Conservation (phyloP, 1,140 invertebrate species). For the Hycleus phaleratus region DNA sequence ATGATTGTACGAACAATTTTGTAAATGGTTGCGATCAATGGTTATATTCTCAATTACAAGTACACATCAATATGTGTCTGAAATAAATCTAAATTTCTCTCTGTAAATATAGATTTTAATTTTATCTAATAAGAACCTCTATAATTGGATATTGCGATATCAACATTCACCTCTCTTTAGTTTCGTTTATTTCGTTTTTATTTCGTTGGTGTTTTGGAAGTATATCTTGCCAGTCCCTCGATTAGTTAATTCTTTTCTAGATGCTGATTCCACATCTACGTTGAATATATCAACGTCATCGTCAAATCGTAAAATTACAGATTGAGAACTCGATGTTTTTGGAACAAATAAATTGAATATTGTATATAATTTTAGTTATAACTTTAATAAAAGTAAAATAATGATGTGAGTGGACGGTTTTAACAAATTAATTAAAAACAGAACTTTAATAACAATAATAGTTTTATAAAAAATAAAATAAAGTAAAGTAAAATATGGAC, state of each 20-base stretch:
- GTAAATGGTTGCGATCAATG: too few species aligned
- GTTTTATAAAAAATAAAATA: slow-evolving; percentile 2
- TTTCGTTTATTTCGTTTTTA: not conserved
- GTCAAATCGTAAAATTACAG: slow-evolving; percentile 1
- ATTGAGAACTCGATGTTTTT: slow-evolving; percentile 3
- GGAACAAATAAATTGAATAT: not conserved
- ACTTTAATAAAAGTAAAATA: not conserved
- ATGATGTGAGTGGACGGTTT: slow-evolving; percentile 11
- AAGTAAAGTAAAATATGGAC: slow-evolving; percentile 1
- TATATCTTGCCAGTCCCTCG: slow-evolving; percentile 5
- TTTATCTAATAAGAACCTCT: too few species aligned
- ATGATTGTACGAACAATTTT: too few species aligned
- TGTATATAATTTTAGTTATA: too few species aligned
- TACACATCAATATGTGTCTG: too few species aligned
- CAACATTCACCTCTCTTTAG: not conserved
- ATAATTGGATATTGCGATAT: slow-evolving; percentile 4
- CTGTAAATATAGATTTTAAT: too few species aligned
- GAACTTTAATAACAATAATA: not conserved
- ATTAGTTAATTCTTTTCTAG: slow-evolving; percentile 9
- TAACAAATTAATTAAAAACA: slow-evolving; percentile 7
- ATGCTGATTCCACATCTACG: slow-evolving; percentile 8
- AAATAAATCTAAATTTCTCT: too few species aligned
- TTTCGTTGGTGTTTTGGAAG: too few species aligned
- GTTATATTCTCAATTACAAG: too few species aligned
- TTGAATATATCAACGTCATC: slow-evolving; percentile 5